Percentiles rank a stretch among this genome's conserved stretches.
phyloP scores from a whole-genome alignment of 2,113 vertebrate genomes.

The Carlito syrichta region DNA sequence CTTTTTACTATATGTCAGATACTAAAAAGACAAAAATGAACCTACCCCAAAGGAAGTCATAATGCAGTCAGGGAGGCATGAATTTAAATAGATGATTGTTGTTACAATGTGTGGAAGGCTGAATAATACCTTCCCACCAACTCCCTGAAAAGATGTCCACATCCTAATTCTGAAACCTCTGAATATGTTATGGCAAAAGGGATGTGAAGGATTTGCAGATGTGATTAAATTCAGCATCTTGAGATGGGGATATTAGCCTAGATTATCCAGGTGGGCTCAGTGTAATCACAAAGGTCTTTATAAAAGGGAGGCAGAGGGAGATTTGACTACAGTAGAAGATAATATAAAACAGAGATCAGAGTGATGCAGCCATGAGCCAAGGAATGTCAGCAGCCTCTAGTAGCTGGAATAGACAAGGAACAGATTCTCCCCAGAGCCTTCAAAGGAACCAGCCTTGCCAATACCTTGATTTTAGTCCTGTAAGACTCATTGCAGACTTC shows the following conservation, averaged over 20 bases:
- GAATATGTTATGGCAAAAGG: slow-evolving; percentile 5
- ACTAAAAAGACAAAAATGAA: slow-evolving; percentile 6
- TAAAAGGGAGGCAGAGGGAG: not conserved
- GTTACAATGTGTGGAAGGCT: not conserved
- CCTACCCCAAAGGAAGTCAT: not conserved
- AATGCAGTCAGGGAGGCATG: not conserved
- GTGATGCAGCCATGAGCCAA: not conserved
- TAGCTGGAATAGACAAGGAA: not conserved
- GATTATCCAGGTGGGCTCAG: not conserved
- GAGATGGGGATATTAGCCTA: not conserved
- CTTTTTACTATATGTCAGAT: not conserved
- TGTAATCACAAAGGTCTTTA: not conserved
- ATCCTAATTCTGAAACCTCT: not conserved
- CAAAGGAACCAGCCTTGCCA: not conserved
- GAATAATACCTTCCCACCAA: not conserved
- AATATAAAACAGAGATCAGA: not conserved
- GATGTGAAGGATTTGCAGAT: not conserved
- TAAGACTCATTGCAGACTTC: not conserved
- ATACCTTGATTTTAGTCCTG: not conserved
- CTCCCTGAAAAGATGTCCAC: not conserved
- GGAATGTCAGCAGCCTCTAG: not conserved
- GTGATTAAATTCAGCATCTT: not conserved
- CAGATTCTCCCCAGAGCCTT: not conserved
- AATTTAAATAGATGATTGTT: not conserved
- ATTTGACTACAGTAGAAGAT: not conserved